phyloP scores from a whole-genome alignment of 2,113 vertebrate genomes.

The Hiodon alosoides region DNA sequence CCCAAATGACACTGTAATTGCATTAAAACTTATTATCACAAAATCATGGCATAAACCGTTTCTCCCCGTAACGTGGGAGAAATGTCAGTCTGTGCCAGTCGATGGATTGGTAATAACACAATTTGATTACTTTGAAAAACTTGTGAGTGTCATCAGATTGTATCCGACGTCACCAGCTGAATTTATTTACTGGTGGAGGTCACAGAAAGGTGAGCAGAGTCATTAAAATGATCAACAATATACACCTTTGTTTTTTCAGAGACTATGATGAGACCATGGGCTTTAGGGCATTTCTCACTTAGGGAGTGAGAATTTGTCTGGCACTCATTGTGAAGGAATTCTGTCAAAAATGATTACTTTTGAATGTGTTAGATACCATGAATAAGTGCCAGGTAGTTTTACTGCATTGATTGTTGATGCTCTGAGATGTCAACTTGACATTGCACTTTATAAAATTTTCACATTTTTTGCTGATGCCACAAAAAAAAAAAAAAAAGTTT shows the following conservation, averaged over 20 bases:
- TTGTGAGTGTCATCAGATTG: too few relatives aligned
- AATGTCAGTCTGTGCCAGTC: too few relatives aligned
- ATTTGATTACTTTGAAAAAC: too few relatives aligned
- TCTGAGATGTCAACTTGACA: conserved; percentile 7
- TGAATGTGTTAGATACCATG: background rate
- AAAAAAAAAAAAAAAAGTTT: background rate
- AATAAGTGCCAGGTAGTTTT: conserved; percentile 6
- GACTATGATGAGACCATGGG: too few relatives aligned
- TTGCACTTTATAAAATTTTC: background rate
- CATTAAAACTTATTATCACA: too few relatives aligned
- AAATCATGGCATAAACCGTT: too few relatives aligned
- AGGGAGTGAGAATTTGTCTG: background rate
- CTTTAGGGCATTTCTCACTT: conserved; percentile 5
- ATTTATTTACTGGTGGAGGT: too few relatives aligned
- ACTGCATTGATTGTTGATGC: background rate
- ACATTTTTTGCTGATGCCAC: conserved; percentile 9
- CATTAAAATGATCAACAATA: background rate
- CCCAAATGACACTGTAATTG: too few relatives aligned
- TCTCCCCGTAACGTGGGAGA: too few relatives aligned
- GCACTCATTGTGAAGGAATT: conserved; percentile 10
- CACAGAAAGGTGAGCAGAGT: background rate
- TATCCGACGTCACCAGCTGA: too few relatives aligned
- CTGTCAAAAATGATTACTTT: conserved; percentile 12
- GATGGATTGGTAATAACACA: too few relatives aligned
- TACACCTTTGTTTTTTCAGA: background rate